These are phyloP conservation scores for Heteromyza rotundicornis DNA, from an alignment of 2,888 invertebrate species.

Conservation along the genomic window DNA sequence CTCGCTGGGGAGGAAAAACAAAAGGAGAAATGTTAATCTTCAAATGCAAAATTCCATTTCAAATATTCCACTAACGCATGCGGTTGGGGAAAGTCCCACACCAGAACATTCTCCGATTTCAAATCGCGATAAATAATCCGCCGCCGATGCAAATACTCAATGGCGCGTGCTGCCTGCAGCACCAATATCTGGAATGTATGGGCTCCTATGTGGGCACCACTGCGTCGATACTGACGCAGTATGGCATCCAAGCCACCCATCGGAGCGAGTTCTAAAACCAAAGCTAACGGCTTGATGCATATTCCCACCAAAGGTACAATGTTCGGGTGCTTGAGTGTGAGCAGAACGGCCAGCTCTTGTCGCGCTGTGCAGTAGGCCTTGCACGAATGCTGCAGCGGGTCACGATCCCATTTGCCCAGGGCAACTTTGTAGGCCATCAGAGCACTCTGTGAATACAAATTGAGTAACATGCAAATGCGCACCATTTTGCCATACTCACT, in stretches of 20 bases:
- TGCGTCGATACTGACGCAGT: slow-evolving; percentile 83
- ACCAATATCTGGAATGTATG: slow-evolving; percentile 84
- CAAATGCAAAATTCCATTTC: background rate
- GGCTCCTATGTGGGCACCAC: slow-evolving; percentile 81
- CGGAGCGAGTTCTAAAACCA: slow-evolving; percentile 90
- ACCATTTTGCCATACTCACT: slow-evolving; percentile 38
- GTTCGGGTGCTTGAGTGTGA: slow-evolving; percentile 85
- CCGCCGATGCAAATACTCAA: slow-evolving; percentile 93
- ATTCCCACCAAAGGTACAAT: slow-evolving; percentile 92
- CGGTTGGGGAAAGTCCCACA: slow-evolving; percentile 94
- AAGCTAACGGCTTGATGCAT: slow-evolving; percentile 85
- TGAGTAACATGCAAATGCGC: background rate
- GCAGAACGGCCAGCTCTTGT: slow-evolving; percentile 89
- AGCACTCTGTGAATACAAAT: slow-evolving; percentile 49
- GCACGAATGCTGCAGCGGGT: slow-evolving; percentile 89
- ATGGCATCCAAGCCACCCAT: slow-evolving; percentile 84
- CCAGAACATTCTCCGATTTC: slow-evolving; percentile 96
- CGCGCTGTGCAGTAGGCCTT: slow-evolving; percentile 96
- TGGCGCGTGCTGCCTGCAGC: slow-evolving; percentile 89
- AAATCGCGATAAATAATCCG: slow-evolving; percentile 82
- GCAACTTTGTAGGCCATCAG: slow-evolving; percentile 68
- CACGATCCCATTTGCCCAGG: slow-evolving; percentile 89
- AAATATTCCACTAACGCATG: slow-evolving; percentile 52
- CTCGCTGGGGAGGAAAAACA: slow-evolving; percentile 61
- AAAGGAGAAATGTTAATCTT: background rate